These are phyloP conservation scores for Austrofundulus limnaeus DNA, from an alignment of 2,113 vertebrate genomes.

Conservation along the genomic window DNA sequence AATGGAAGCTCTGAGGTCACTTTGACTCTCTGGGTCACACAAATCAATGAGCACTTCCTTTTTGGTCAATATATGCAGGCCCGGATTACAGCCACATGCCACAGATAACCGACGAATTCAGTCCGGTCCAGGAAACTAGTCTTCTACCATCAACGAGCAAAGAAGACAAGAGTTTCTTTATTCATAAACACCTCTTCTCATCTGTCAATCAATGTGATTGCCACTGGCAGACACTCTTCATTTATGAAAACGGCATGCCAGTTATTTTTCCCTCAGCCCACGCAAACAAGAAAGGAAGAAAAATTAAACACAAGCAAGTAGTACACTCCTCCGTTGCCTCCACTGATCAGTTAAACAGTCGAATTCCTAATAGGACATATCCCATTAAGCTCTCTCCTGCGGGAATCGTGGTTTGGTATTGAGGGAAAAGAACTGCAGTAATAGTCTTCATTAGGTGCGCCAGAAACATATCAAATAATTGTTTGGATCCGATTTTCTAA, in stretches of 20 bases:
- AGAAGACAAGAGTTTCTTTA: constrained; percentile 32
- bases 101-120: constrained; percentile 30
- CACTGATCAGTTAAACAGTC: constrained; percentile 53
- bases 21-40: constrained; percentile 37
- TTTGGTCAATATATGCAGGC: constrained; percentile 53
- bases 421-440: constrained; percentile 16
- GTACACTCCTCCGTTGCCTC: constrained; percentile 12
- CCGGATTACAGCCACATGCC: constrained; percentile 32
- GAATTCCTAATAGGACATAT: constrained; percentile 66
- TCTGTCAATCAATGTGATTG: constrained; percentile 63
- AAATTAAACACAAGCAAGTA: constrained; percentile 17
- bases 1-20: constrained; percentile 46
- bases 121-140: constrained; percentile 3
- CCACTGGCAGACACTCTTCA: constrained; percentile 49
- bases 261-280: constrained; percentile 39
- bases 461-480: no score
- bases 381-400: constrained; percentile 63
- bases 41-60: constrained; percentile 69
- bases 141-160: constrained; percentile 28
- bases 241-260: constrained; percentile 61
- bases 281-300: constrained; percentile 32
- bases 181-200: constrained; percentile 52
- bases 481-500: no score
- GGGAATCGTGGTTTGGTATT: constrained; percentile 42
- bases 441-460: no score